Percentiles rank a stretch among this genome's conserved stretches.
Evolutionary conservation across 2,888 invertebrate species (phyloP).

Genomic region (Pimpla rufipes): DNA sequence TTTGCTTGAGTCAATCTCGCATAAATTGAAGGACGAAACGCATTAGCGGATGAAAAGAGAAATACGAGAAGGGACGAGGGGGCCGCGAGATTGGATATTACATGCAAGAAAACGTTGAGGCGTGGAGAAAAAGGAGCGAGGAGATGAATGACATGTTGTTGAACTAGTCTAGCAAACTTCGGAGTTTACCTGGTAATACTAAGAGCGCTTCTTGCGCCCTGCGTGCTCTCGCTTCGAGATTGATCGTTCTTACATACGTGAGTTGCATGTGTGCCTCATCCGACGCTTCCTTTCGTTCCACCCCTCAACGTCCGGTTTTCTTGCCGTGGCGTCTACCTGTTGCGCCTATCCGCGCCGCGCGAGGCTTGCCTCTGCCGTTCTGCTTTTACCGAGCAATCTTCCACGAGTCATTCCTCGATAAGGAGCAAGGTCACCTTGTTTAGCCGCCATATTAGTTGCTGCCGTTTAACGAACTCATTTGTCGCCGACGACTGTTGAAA

Average conservation of each 20-base stretch:
- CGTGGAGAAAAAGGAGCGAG: constrained; percentile 68
- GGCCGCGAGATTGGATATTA: not conserved
- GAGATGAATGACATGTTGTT: constrained; percentile 78
- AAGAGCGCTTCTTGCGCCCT: constrained; percentile 72
- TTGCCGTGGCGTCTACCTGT: constrained; percentile 49
- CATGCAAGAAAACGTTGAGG: constrained; percentile 72
- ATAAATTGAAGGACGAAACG: not conserved
- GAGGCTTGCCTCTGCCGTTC: constrained; percentile 24
- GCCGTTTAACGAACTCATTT: constrained; percentile 26
- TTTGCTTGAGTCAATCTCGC: too few species aligned
- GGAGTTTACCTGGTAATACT: constrained; percentile 52
- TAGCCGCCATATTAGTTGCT: not conserved
- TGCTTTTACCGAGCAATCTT: constrained; percentile 28
- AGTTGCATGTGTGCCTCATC: constrained; percentile 60
- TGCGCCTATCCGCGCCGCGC: constrained; percentile 27
- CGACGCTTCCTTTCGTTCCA: constrained; percentile 44
- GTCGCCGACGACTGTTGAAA: not conserved
- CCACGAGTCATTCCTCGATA: constrained; percentile 54
- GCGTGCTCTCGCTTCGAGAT: constrained; percentile 71
- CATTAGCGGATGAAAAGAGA: not conserved
- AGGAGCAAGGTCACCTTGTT: constrained; percentile 50
- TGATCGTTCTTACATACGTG: constrained; percentile 74
- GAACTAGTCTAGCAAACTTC: constrained; percentile 80
- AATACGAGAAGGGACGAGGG: not conserved
- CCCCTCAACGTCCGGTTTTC: constrained; percentile 61